Evolutionary conservation across 2,797 vertebrate genomes (phyloP).

Genomic region (Anniella stebbinsi): DNA sequence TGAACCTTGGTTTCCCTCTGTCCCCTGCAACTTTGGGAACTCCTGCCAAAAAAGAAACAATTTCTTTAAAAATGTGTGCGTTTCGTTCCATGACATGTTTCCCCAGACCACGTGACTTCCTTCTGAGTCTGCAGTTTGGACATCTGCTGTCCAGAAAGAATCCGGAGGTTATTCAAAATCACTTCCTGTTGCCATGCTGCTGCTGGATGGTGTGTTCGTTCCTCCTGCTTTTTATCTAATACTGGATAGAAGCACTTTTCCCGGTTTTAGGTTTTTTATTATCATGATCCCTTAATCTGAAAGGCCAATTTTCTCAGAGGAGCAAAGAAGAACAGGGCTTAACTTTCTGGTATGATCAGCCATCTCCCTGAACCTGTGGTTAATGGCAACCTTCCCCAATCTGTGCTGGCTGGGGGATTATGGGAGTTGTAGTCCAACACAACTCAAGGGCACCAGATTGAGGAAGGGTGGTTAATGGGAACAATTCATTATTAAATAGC

Average conservation of each 20-base stretch:
- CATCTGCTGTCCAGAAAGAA: background rate
- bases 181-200: conserved; percentile 46
- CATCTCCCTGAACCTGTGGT: background rate
- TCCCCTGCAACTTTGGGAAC: background rate
- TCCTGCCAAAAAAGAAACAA: background rate
- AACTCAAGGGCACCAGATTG: too few relatives aligned
- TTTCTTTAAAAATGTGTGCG: background rate
- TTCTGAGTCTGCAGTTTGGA: background rate
- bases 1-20: background rate
- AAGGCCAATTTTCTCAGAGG: background rate
- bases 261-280: background rate
- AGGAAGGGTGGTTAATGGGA: background rate
- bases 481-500: background rate
- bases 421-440: too few relatives aligned
- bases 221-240: conserved; percentile 54
- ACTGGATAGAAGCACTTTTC: conserved; percentile 23
- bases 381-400: background rate
- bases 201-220: conserved; percentile 15
- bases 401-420: too few relatives aligned
- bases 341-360: background rate
- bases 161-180: conserved; percentile 45
- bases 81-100: background rate
- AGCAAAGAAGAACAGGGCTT: background rate
- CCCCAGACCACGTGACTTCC: conserved; percentile 30
- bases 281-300: background rate